These are phyloP conservation scores for Heliconius melpomene DNA, from an alignment of 1,140 invertebrate species.

Conservation along the genomic window DNA sequence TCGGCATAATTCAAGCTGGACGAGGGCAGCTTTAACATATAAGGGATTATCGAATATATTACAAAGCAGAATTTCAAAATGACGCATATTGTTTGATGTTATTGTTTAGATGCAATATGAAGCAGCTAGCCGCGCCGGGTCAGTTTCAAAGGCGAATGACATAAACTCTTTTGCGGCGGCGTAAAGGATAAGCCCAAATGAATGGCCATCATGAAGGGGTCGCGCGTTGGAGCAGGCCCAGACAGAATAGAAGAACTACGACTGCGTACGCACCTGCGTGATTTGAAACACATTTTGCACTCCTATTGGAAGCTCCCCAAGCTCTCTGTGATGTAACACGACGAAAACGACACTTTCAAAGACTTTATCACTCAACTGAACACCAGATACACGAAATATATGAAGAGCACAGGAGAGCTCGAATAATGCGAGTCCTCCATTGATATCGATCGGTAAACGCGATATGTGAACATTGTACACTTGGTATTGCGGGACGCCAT, in stretches of 20 bases:
- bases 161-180: conserved; percentile 79
- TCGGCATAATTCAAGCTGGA: conserved; percentile 33
- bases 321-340: conserved; percentile 78
- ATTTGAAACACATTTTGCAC: conserved; percentile 82
- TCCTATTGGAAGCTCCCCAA: conserved; percentile 69
- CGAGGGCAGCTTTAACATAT: conserved; percentile 20
- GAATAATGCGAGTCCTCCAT: conserved; percentile 80
- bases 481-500: conserved; percentile 76
- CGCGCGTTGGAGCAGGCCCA: conserved; percentile 88
- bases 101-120: conserved; percentile 71
- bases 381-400: conserved; percentile 72
- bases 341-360: conserved; percentile 73
- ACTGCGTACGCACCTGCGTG: conserved; percentile 95
- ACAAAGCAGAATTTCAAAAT: conserved; percentile 34
- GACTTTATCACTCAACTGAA: conserved; percentile 69
- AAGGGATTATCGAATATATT: conserved; percentile 23
- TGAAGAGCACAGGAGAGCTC: conserved; percentile 69
- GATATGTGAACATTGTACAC: conserved; percentile 76
- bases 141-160: conserved; percentile 75
- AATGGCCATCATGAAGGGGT: conserved; percentile 80
- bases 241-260: conserved; percentile 90
- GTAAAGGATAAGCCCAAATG: conserved; percentile 81
- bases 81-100: conserved; percentile 65
- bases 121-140: conserved; percentile 58
- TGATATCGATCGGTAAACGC: conserved; percentile 81